Evolutionary conservation across 1,140 invertebrate genomes (phyloP), one percentile per base, ranked within the genome.

Genomic region (Drosophila punjabiensis): DNA sequence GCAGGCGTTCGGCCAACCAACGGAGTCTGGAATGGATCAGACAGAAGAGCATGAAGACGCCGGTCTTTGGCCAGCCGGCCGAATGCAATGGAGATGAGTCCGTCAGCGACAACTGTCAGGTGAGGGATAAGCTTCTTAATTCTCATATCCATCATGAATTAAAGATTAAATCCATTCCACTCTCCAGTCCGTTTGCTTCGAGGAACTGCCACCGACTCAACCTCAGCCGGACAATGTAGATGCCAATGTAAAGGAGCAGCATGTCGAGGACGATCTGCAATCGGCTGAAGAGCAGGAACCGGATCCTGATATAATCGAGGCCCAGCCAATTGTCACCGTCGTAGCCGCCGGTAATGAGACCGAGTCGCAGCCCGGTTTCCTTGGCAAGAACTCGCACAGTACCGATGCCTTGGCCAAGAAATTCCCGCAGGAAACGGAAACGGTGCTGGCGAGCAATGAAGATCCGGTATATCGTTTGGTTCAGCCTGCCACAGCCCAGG

Each of bases 51-150:
- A 43, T 87, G 4, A 76, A 74, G 39, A 73, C 89, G 11, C 65
- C 71, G 8, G 20, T 81, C 9, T 91, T 92, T 50, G 91, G 91
- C 7, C 85, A 82, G 45, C 85, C 91, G 1, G 39, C 58, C 2
- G 82, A 92, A 43, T 92, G 91, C 83, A 88, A 62, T 59, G 73
- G 78, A 6, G 83, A 84, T 18, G 87, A 90, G 16, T 64, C 76
- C 5, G 56, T 70, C 52, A 82, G 59, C 50, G 89, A 89, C 9
- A 92, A 88, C 61, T 93, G 92, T 58, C 91, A 92, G 85, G 91
- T 92, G 35, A 32, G 69, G 69, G 35, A 14, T 16, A 24, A 16
- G 16, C 18, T 63, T 13, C 14, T 5, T 20, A 4, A 18, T 32
- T 20, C 4, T 0, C 10, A 18, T 7, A 28, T 16, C n/a, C 9